Evolutionary conservation across 2,797 vertebrate genomes (phyloP), one percentile per base, ranked within the genome.

Genomic region (Centroberyx gerrardi): DNA sequence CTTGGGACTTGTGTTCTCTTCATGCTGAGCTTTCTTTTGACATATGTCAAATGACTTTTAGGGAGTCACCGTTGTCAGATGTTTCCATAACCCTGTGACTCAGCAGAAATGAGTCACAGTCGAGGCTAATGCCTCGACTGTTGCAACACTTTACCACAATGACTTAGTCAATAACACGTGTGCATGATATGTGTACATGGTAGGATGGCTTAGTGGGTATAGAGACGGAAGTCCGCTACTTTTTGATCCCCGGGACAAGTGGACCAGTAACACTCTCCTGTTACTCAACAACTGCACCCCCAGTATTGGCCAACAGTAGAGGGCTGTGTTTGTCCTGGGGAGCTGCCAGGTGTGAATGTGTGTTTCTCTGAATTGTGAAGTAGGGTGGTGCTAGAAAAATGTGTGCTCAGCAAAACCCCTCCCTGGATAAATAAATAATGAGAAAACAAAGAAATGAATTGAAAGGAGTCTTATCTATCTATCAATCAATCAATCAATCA

Each of bases 131-230:
- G 62, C 65, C 62, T 62, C 55, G 51, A 29, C 55, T 78, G 18
- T 87, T 83, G 61, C 80, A 72, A 80, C 53, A 82, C 65, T 74
- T 81, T n/a, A 74, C 68, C 72, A 72, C 70, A 72, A 3, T 80
- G 62, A 70, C 56, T 52, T 27, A n/a, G 18, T 12, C 38, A 62
- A 8, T 33, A 4, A 48, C 27, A 2, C n/a, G 42, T 46, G 8
- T 52, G 12, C 18, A 6, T 70, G 48, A 58, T 56, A 15, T 15
- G 29, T 54, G 15, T 27, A 9, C 17, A 4, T 51, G 17, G 46
- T 9, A 51, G 15, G 13, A 22, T 27, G 17, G 27, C 5, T 17
- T 56, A 13, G 28, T 70, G 46, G 14, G 15, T 12, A 14, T 10
- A 44, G 13, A 44, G 42, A 44, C 33, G 22, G 22, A 22, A 22